Conservation (phyloP, 2,113 vertebrate species). For the Vanacampus margaritifer region DNA sequence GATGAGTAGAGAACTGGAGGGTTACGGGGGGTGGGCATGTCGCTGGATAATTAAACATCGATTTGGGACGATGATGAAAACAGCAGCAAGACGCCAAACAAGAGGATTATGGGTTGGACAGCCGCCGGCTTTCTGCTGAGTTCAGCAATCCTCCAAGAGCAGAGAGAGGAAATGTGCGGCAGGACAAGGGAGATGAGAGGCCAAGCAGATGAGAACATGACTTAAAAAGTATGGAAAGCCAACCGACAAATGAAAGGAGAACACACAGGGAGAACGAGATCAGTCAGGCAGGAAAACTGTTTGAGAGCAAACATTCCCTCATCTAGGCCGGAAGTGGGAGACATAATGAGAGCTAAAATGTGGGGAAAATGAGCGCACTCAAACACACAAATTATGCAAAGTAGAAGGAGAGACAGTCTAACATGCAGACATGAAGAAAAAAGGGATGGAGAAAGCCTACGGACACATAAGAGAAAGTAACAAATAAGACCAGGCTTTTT, state of each 20-base stretch:
- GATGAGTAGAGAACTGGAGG: not conserved
- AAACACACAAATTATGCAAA: not conserved
- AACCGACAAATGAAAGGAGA: not conserved
- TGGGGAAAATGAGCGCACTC: not conserved
- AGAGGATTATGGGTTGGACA: conserved; percentile 42
- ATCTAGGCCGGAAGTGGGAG: not conserved
- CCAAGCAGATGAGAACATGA: not conserved
- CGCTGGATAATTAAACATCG: conserved; percentile 66
- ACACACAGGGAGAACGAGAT: not conserved
- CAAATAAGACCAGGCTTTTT: conserved; percentile 17
- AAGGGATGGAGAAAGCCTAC: not conserved
- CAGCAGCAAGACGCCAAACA: conserved; percentile 45
- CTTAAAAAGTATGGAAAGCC: not conserved
- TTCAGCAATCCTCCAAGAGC: conserved; percentile 22
- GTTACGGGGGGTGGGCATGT: conserved; percentile 4
- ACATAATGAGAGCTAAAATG: not conserved
- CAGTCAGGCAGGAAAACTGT: not conserved
- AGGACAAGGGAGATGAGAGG: not conserved
- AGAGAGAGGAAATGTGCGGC: conserved; percentile 11
- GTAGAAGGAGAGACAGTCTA: not conserved
- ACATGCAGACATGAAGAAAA: not conserved
- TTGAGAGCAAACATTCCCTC: not conserved
- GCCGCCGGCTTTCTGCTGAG: conserved; percentile 43
- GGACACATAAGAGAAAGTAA: not conserved
- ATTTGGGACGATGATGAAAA: conserved; percentile 65